Evolutionary conservation across 2,113 vertebrate genomes (phyloP).

Genomic region (Helogale parvula): DNA sequence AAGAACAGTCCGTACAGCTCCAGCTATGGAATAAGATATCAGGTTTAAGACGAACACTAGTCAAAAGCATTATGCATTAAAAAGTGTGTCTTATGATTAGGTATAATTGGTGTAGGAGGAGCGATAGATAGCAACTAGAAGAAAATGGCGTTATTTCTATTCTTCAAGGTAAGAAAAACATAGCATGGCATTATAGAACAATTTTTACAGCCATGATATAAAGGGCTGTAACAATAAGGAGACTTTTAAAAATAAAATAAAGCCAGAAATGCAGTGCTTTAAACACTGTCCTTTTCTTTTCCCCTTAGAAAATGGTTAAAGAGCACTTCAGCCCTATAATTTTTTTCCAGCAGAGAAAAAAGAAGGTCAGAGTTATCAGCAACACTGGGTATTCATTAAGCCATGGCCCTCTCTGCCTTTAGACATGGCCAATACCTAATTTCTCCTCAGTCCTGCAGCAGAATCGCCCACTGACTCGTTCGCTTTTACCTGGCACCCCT

Average conservation of each 20-base stretch:
- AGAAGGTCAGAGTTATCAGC: background rate
- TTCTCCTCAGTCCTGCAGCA: background rate
- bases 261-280: background rate
- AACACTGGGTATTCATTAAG: background rate
- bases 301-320: background rate
- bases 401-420: background rate
- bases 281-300: background rate
- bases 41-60: background rate
- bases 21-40: background rate
- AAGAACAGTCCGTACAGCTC: background rate
- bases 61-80: background rate
- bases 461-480: background rate
- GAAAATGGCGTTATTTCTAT: background rate
- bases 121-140: background rate
- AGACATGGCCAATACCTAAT: background rate
- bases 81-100: background rate
- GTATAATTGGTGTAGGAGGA: background rate
- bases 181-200: background rate
- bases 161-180: background rate
- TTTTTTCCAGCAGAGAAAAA: conserved; percentile 45
- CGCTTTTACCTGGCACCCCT: background rate
- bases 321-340: background rate
- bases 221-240: background rate
- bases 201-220: background rate
- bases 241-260: conserved; percentile 16